Percentiles rank a stretch among this genome's conserved stretches.
Conservation (phyloP, 2,888 invertebrate genomes). For the Sarcophaga rosellei region DNA sequence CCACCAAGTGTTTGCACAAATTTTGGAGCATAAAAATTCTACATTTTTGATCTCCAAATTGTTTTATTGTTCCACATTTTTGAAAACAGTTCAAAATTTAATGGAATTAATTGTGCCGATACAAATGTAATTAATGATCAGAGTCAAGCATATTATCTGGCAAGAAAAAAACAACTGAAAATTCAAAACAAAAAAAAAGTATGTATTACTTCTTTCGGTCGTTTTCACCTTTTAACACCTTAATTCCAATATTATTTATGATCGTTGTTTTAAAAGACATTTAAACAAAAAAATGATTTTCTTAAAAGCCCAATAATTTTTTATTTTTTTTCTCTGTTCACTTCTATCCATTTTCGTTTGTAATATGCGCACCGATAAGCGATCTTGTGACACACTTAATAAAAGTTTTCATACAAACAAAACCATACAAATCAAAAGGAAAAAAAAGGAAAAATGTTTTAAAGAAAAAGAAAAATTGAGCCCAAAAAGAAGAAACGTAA, state of each 20-base stretch:
- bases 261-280: slow-evolving; percentile 17
- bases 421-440: too few species aligned
- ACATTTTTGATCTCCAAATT: not conserved
- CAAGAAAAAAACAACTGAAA: too few species aligned
- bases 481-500: slow-evolving; percentile 38
- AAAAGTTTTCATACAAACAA: slow-evolving; percentile 53
- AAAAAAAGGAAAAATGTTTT: not conserved
- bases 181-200: too few species aligned
- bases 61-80: not conserved
- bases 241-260: slow-evolving; percentile 41
- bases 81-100: not conserved
- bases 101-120: too few species aligned
- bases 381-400: slow-evolving; percentile 66
- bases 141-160: too few species aligned
- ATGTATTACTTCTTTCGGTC: too few species aligned
- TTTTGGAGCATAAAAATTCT: too few species aligned
- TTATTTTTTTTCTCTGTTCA: slow-evolving; percentile 69
- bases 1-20: too few species aligned
- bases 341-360: slow-evolving; percentile 11
- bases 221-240: slow-evolving; percentile 43
- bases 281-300: slow-evolving; percentile 34
- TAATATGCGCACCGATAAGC: slow-evolving; percentile 71
- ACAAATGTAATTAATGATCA: too few species aligned
- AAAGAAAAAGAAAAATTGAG: not conserved
- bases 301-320: slow-evolving; percentile 41